These are phyloP conservation scores for Parazoanthus swiftii DNA, from an alignment of 92 coral and sea anemone species.

Conservation along the genomic window DNA sequence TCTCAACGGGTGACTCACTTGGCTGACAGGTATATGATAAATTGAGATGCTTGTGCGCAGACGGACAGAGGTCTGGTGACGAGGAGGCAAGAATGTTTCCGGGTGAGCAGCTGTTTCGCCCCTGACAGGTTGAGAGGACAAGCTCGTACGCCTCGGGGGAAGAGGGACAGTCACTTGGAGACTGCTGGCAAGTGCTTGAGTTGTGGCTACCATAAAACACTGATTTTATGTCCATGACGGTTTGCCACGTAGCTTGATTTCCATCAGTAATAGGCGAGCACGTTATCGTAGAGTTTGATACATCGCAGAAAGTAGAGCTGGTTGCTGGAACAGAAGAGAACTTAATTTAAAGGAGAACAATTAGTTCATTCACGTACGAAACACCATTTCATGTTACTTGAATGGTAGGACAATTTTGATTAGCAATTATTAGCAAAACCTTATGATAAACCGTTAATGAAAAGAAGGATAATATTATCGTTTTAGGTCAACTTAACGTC, in stretches of 20 bases:
- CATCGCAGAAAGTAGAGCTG: neutral
- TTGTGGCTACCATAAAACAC: slow-evolving; percentile 2
- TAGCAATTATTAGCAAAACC: too few species aligned
- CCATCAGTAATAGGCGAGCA: neutral
- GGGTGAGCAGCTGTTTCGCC: slow-evolving; percentile 2
- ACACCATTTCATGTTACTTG: too few species aligned
- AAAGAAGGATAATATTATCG: too few species aligned
- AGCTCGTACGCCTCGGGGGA: neutral
- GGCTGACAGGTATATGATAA: slow-evolving; percentile 1
- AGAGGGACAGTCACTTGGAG: neutral
- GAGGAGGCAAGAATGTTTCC: neutral
- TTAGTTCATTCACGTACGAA: neutral
- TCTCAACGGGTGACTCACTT: neutral
- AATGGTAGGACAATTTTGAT: too few species aligned
- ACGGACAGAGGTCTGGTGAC: slow-evolving; percentile 6
- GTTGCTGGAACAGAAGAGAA: neutral
- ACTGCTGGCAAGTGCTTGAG: neutral
- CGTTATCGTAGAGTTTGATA: neutral
- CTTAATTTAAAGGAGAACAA: neutral
- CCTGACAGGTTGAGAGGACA: neutral
- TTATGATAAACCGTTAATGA: too few species aligned
- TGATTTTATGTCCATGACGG: neutral
- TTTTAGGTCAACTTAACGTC: too few species aligned
- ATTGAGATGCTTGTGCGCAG: neutral
- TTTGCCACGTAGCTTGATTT: neutral